A percentile compares a stretch with the other conserved stretches of the same genome.
Conservation (phyloP, 2,797 vertebrate genomes). For the Epinephelus coioides region DNA sequence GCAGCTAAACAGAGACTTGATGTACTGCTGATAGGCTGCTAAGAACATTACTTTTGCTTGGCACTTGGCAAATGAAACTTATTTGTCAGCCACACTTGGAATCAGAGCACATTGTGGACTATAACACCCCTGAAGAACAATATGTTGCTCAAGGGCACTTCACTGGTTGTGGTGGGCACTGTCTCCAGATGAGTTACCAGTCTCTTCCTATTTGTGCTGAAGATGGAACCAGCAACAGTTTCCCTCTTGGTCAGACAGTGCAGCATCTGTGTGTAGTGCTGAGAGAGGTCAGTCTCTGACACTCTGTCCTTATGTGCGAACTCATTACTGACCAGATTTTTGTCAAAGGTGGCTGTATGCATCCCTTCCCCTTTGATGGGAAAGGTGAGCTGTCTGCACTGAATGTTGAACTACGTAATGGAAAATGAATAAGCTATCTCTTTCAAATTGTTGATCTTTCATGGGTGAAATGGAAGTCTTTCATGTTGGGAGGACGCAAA, state of each 20-base stretch:
- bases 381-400: constrained; percentile 73
- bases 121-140: neutral
- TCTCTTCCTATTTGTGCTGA: constrained; percentile 4
- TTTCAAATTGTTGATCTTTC: constrained; percentile 76
- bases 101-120: neutral
- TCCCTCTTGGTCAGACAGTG: neutral
- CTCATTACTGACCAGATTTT: constrained; percentile 66
- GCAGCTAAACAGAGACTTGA: neutral
- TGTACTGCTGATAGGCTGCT: neutral
- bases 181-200: neutral
- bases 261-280: neutral
- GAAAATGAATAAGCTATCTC: constrained; percentile 69
- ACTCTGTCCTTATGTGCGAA: constrained; percentile 27
- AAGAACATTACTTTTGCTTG: neutral
- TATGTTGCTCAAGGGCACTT: constrained; percentile 6
- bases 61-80: neutral
- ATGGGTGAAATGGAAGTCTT: constrained; percentile 78
- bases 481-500: constrained; percentile 69
- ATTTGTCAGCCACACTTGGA: constrained; percentile 6
- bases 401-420: constrained; percentile 56
- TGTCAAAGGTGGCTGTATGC: constrained; percentile 67
- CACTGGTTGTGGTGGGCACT: neutral
- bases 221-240: constrained; percentile 1
- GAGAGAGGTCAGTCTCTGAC: constrained; percentile 21
- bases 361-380: constrained; percentile 69